Percentiles rank a stretch among this genome's conserved stretches.
Conservation (phyloP, 2,888 invertebrate genomes). For the Hesperia comma region DNA sequence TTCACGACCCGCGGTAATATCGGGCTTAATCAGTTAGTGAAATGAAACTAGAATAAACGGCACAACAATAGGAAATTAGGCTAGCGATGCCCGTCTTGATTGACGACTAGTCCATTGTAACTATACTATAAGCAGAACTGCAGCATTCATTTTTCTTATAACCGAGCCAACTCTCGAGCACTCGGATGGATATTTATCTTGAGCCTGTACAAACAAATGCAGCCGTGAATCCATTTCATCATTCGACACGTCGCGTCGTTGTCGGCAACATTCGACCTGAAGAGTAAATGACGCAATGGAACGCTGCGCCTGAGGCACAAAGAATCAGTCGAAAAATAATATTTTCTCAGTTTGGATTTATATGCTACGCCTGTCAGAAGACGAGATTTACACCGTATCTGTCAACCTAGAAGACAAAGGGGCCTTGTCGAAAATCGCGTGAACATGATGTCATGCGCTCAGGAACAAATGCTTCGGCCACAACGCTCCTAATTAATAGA, state of each 20-base stretch:
- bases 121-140: slow-evolving; percentile 4
- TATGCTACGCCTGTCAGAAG: slow-evolving; percentile 70
- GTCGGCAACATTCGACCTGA: slow-evolving; percentile 41
- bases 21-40: slow-evolving; percentile 17
- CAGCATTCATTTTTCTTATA: slow-evolving; percentile 53
- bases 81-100: slow-evolving; percentile 15
- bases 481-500: slow-evolving; percentile 71
- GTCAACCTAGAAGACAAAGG: slow-evolving; percentile 74
- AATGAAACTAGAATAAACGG: slow-evolving; percentile 29
- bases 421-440: slow-evolving; percentile 67
- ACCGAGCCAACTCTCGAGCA: slow-evolving; percentile 56
- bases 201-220: slow-evolving; percentile 71
- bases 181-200: slow-evolving; percentile 67
- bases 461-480: slow-evolving; percentile 46
- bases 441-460: slow-evolving; percentile 73
- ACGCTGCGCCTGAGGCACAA: slow-evolving; percentile 47
- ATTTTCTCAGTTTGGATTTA: slow-evolving; percentile 67
- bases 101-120: slow-evolving; percentile 20
- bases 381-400: slow-evolving; percentile 75
- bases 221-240: slow-evolving; percentile 72
- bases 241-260: slow-evolving; percentile 68
- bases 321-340: slow-evolving; percentile 66
- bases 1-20: slow-evolving; percentile 25
- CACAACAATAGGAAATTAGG: slow-evolving; percentile 24
- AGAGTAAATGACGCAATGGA: slow-evolving; percentile 48